Evolutionary conservation across 1,140 invertebrate genomes (phyloP), one percentile per base, ranked within the genome.

Genomic region (Heliconius himera): DNA sequence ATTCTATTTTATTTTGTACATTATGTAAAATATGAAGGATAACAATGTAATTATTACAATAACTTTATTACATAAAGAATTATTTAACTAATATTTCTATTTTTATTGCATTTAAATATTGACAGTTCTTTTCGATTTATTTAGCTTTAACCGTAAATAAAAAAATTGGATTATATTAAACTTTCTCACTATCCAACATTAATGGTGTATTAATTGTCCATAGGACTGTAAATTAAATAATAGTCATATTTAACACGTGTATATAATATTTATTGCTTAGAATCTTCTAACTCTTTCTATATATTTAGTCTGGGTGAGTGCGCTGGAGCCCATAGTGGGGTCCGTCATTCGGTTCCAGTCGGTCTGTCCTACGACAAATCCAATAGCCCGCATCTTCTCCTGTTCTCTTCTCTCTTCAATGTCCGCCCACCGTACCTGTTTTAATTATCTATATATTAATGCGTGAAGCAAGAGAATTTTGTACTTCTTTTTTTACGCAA

Each of bases 371-470:
- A 99, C 98, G 51, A 99, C 98, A 94, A 99, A 99, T 20, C 98
- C 98, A 73, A 99, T 97, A 18, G 98, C 98, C 36, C 98, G 96
- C 96, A 98, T 97, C 94, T 98, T 98, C 88, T 98, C 97, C 94
- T 99, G 98, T 84, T 97, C 94, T 84, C 97, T 97, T 86, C 97
- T 96, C 94, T 99, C 98, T 95, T 99, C 98, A 85, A 99, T 96
- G 95, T 99, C 98, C n/a, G 98, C 98, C 98, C 98, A 99, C 78
- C 98, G 96, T 81, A 99, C 98, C 98, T 99, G 91, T 82, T 90
- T 92, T 83, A 93, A 93, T 88, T 87, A 92, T 51, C 49, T 51
- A 51, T 51, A 51, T 51, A 51, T 51, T 51, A 51, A 51, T 51
- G 20, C 49, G 49, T 18, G 16, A 51, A 51, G 49, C 2, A 46